Base-by-base conservation (phyloP, 2,113 vertebrate genomes). In the Tapirus terrestris region DNA sequence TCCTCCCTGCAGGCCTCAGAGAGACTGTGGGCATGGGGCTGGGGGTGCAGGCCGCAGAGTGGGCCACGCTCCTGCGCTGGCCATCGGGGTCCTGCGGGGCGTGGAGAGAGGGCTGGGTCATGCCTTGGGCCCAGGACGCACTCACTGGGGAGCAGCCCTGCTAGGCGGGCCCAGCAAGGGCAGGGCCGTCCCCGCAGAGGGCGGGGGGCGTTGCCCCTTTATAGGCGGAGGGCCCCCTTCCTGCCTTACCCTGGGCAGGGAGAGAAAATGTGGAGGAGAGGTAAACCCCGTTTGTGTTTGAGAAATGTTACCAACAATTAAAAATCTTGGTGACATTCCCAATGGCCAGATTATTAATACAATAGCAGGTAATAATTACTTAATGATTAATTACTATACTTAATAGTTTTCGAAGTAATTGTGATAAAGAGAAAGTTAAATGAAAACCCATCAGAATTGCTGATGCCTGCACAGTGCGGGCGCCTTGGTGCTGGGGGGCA, bases 331-430 rank as follows among this genome's bases (percentile, higher is more conserved):
- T 98, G 97, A 95, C 89, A 97, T 65, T 96, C 83, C 88, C 36
- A 51, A 94, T 98, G 92, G 95, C 97, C 94, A 96, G 97, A 96
- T 95, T 97, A 98, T 98, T 96, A 97, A 97, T 97, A 96, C 31
- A 75, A 97, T 93, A 95, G 91, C 86, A 96, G 97, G 75, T 98
- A 97, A 97, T 97, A 98, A 98, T 97, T 96, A 95, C 93, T 86
- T 82, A 89, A 94, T 98, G 98, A 98, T 98, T 97, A 98, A 98
- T 88, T 96, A 84, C 77, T 18, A n/a, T 18, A 95, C 65, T 97
- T 97, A 96, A 96, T 96, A 96, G 94, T 96, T 95, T 97, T 93
- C 85, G 92, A 93, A 96, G 94, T 95, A 91, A 98, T 92, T 97
- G 89, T 31, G 25, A 89, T 73, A n/a, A 73, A 95, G 48, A 88